Conservation (phyloP, 2,888 invertebrate species). For the Odontocerum albicorne region DNA sequence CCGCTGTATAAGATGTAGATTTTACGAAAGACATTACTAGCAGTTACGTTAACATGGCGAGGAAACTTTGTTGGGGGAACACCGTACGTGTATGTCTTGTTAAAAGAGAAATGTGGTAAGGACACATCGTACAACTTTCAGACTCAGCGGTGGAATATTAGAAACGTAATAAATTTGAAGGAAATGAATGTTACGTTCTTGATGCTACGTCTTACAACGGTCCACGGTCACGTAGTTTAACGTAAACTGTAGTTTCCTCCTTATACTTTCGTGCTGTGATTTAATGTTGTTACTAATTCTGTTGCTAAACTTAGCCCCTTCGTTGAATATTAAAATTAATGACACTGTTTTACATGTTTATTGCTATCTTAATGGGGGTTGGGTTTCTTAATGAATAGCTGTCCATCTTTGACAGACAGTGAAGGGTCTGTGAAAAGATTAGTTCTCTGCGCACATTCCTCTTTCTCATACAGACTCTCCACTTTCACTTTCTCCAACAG, state of each 20-base stretch:
- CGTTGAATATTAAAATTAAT: too few species aligned
- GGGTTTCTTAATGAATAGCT: too few species aligned
- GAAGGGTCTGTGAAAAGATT: too few species aligned
- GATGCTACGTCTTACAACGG: too few species aligned
- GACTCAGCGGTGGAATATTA: conserved; percentile 3
- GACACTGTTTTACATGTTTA: too few species aligned
- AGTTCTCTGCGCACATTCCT: too few species aligned
- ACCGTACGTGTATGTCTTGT: conserved; percentile 16
- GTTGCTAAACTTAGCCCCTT: too few species aligned
- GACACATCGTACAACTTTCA: conserved; percentile 14
- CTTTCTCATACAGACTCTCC: not conserved
- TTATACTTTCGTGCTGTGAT: too few species aligned
- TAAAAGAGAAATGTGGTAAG: conserved; percentile 21
- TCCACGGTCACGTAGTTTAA: not conserved
- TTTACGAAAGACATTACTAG: conserved; percentile 13
- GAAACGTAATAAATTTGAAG: conserved; percentile 13
- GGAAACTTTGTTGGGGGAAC: conserved; percentile 25
- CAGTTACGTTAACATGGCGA: conserved; percentile 26
- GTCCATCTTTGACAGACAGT: too few species aligned
- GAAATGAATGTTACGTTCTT: conserved; percentile 2
- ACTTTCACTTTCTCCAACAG: not conserved
- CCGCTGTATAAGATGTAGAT: conserved; percentile 4
- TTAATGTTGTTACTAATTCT: too few species aligned
- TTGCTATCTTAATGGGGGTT: too few species aligned
- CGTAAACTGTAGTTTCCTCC: not conserved